Percentiles rank a stretch among this genome's conserved stretches.
Evolutionary conservation across 1,140 invertebrate genomes (phyloP).

Genomic region (Callitettix versicolor): DNA sequence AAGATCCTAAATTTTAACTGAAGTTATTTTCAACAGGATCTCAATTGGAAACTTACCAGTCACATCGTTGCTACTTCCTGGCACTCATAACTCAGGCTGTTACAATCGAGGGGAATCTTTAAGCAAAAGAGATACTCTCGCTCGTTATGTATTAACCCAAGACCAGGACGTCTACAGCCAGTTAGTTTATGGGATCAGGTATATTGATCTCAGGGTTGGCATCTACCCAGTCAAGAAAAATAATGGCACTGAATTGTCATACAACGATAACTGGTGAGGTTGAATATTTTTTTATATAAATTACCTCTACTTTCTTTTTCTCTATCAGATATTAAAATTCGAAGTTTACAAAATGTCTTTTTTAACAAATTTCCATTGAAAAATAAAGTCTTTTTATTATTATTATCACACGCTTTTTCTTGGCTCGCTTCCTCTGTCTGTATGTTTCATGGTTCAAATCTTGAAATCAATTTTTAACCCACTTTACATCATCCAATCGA

Average conservation of each 20-base stretch:
- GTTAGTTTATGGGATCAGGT: conserved; percentile 67
- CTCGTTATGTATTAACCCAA: conserved; percentile 48
- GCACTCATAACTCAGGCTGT: conserved; percentile 58
- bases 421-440: too few relatives aligned
- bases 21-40: conserved; percentile 18
- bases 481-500: too few relatives aligned
- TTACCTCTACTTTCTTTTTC: too few relatives aligned
- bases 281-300: background rate
- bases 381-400: too few relatives aligned
- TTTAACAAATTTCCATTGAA: too few relatives aligned
- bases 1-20: too few relatives aligned
- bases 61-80: conserved; percentile 49
- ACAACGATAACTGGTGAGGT: background rate
- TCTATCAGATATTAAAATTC: too few relatives aligned
- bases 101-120: conserved; percentile 35
- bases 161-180: conserved; percentile 68
- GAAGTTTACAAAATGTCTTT: too few relatives aligned
- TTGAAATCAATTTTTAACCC: too few relatives aligned
- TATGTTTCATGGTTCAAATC: too few relatives aligned
- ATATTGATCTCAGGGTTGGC: conserved; percentile 64
- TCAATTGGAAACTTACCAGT: conserved; percentile 41
- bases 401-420: too few relatives aligned
- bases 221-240: conserved; percentile 36
- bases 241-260: conserved; percentile 13
- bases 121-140: conserved; percentile 32